Conservation (phyloP, 2,113 vertebrate species). For the Amblyornis subalaris region DNA sequence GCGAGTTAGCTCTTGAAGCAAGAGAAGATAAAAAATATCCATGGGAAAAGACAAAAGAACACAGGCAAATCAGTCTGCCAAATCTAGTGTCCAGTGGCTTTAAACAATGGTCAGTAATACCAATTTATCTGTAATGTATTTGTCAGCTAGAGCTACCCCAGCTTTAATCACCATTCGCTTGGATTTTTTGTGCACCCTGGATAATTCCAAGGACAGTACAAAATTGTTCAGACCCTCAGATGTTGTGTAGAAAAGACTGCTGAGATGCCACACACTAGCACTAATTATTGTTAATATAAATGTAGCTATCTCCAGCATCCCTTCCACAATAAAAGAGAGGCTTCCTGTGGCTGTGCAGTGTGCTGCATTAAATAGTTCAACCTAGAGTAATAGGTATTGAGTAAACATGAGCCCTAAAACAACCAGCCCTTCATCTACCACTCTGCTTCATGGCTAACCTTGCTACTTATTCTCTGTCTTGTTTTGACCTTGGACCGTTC, state of each 20-base stretch:
- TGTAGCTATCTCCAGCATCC: background rate
- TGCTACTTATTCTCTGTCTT: background rate
- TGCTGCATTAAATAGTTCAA: background rate
- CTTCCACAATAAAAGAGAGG: background rate
- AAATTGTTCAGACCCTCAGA: slow-evolving; percentile 39
- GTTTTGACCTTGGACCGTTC: background rate
- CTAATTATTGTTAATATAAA: slow-evolving; percentile 52
- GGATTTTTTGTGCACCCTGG: background rate
- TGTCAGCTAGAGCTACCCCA: slow-evolving; percentile 37
- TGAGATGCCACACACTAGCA: slow-evolving; percentile 7
- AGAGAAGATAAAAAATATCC: slow-evolving; percentile 46
- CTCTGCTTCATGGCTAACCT: background rate
- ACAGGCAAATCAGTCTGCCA: slow-evolving; percentile 40
- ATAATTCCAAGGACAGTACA: slow-evolving; percentile 30
- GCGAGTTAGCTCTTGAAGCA: slow-evolving; percentile 49
- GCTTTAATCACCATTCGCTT: slow-evolving; percentile 9
- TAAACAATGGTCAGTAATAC: slow-evolving; percentile 39
- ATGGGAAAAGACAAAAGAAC: slow-evolving; percentile 49
- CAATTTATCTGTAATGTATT: slow-evolving; percentile 43
- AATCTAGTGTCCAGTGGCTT: slow-evolving; percentile 29
- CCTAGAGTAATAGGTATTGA: background rate
- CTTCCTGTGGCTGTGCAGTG: background rate
- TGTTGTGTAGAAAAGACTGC: slow-evolving; percentile 34
- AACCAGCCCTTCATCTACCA: background rate
- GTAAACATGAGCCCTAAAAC: background rate